Evolutionary conservation across 2,888 invertebrate genomes (phyloP), one percentile per base, ranked within the genome.

Genomic region (Hypolimnas misippus): DNA sequence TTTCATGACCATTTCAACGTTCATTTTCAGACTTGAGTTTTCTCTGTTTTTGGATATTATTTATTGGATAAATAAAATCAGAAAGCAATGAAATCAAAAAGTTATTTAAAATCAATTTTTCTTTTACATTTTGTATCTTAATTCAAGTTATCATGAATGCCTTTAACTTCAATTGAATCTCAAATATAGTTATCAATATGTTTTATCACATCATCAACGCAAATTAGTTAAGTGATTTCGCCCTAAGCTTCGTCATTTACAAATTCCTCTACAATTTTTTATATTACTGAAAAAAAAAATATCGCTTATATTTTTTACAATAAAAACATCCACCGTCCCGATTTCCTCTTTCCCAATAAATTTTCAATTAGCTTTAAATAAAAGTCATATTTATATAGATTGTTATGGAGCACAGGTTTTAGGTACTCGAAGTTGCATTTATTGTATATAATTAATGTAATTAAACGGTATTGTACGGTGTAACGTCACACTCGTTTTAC

Each of bases 401-500:
- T 89, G 91, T 92, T 91, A 90, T 83, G 77, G 88, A 88, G 91
- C 91, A 92, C 91, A 90, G 90, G 91, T 89, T 87, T 82, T 90
- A 91, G 89, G 87, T 87, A 86, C 84, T 81, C 82, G 83, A 85
- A 81, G 84, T 89, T 89, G 90, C 90, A 90, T 91, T 87, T 89
- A 90, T 86, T 92, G 92, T 92, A 92, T 85, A 92, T 91, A 92
- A 86, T 86, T 87, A 89, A 78, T 81, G 76, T 86, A 84, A 81
- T 76, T 88, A 88, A 87, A 84, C 76, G 83, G 82, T 87, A 89
- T 79, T 81, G 81, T 87, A 85, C 83, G 84, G 87, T 89, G 87
- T 88, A 83, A 71, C 65, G 78, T 83, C 88, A 91, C 92, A 92
- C 92, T 92, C 90, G 92, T 92, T 92, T 91, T 91, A 86, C 83